phyloP scores from a whole-genome alignment of 2,113 vertebrate species.

The Chinchilla lanigera region DNA sequence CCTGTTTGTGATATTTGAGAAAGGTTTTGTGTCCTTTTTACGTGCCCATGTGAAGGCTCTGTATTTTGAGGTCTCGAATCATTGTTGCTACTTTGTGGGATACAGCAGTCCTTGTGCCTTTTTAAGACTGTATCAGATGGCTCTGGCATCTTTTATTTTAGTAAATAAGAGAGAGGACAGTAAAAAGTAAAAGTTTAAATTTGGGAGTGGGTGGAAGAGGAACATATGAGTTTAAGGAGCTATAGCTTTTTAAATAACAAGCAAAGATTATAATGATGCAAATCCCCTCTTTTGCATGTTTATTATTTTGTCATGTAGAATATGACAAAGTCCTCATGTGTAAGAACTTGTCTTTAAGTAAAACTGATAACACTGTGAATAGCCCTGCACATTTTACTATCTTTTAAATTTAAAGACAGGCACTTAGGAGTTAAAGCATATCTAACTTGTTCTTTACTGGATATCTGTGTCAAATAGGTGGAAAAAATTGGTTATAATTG shows the following conservation, averaged over 20 bases:
- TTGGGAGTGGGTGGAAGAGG: background rate
- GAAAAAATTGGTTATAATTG: conserved; percentile 70
- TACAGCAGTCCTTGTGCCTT: background rate
- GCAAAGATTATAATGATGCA: conserved; percentile 17
- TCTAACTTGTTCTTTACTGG: conserved; percentile 53
- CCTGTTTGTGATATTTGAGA: conserved; percentile 46
- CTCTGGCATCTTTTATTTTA: conserved; percentile 44
- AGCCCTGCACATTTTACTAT: background rate
- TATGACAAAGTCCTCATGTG: conserved; percentile 38
- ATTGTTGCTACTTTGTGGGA: conserved; percentile 4
- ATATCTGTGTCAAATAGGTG: conserved; percentile 55
- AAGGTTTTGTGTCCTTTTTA: background rate
- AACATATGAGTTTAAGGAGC: background rate
- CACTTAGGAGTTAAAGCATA: conserved; percentile 61
- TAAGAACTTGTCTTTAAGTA: conserved; percentile 53
- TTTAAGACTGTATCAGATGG: background rate
- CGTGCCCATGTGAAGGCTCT: background rate
- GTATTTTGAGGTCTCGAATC: conserved; percentile 4
- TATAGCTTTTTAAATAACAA: background rate
- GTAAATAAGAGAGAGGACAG: background rate
- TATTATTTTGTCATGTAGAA: conserved; percentile 20
- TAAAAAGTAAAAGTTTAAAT: conserved; percentile 38
- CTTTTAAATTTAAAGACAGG: conserved; percentile 54
- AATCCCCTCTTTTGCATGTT: background rate
- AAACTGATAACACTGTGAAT: conserved; percentile 36